These are phyloP conservation scores for Acyrthosiphon pisum DNA, from an alignment of 1,140 invertebrate species.

Conservation along the genomic window DNA sequence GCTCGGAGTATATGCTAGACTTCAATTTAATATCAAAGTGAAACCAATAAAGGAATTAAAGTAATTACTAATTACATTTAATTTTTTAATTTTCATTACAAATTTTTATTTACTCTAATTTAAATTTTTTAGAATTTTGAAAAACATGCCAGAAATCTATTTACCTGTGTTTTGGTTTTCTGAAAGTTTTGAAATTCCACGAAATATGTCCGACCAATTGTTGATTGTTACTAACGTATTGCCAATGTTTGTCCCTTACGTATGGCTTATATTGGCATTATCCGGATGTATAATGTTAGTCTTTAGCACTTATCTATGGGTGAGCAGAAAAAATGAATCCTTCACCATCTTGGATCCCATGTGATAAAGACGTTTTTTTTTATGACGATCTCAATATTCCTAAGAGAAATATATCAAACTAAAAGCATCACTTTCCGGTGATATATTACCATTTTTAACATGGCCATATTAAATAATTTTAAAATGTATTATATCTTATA, in stretches of 20 bases:
- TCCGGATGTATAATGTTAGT: constrained; percentile 35
- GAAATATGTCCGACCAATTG: constrained; percentile 32
- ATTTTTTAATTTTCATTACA: constrained; percentile 61
- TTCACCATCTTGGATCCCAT: constrained; percentile 30
- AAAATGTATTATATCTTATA: neutral
- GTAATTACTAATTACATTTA: constrained; percentile 64
- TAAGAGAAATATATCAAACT: constrained; percentile 18
- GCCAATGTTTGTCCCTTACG: constrained; percentile 28
- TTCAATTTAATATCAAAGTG: constrained; percentile 80
- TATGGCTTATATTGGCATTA: constrained; percentile 39
- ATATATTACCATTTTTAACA: neutral
- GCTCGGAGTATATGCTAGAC: constrained; percentile 74
- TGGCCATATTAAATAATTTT: neutral
- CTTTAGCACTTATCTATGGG: constrained; percentile 11
- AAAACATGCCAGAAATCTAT: constrained; percentile 23
- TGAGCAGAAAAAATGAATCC: constrained; percentile 11
- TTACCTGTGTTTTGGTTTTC: constrained; percentile 48
- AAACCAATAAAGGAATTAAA: constrained; percentile 69
- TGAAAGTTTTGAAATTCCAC: constrained; percentile 33
- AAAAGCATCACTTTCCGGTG: neutral
- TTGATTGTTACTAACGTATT: constrained; percentile 35
- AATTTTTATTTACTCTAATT: neutral
- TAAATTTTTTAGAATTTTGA: constrained; percentile 20
- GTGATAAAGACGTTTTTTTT: neutral
- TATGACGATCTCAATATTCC: neutral